Evolutionary conservation across 1,140 invertebrate species (phyloP).

Genomic region (Meloidogyne chitwoodi): DNA sequence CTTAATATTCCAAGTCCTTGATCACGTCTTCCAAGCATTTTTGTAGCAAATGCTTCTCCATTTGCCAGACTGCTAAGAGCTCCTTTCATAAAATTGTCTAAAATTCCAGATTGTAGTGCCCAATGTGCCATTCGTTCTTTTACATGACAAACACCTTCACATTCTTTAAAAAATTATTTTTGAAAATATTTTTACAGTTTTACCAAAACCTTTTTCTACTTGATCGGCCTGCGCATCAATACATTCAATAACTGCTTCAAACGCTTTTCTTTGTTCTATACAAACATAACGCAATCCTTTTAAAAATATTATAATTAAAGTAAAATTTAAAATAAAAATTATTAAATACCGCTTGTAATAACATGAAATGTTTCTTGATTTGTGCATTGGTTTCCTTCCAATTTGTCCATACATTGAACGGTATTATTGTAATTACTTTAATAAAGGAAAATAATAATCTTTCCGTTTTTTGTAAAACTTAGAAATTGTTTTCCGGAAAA

Average conservation of each 20-base stretch:
- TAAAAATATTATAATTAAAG: not conserved
- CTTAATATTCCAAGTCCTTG: not conserved
- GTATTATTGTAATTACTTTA: conserved; percentile 31
- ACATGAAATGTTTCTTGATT: conserved; percentile 30
- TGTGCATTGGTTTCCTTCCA: conserved; percentile 8
- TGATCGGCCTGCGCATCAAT: conserved; percentile 20
- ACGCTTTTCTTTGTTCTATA: conserved; percentile 29
- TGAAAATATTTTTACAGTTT: not conserved
- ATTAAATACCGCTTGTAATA: conserved; percentile 22
- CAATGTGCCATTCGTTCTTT: conserved; percentile 26
- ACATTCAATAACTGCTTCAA: conserved; percentile 30
- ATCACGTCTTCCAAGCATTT: conserved; percentile 5
- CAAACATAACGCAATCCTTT: conserved; percentile 21
- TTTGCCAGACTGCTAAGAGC: conserved; percentile 5
- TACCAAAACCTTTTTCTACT: conserved; percentile 10
- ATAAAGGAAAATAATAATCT: not conserved
- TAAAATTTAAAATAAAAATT: not conserved
- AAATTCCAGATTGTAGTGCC: conserved; percentile 28
- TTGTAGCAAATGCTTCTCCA: conserved; percentile 5
- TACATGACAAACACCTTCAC: conserved; percentile 21
- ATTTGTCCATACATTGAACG: conserved; percentile 16
- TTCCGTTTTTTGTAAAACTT: too few species aligned
- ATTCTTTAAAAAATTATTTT: conserved; percentile 18
- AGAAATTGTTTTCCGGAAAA: not conserved
- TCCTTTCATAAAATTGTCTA: conserved; percentile 24